These are phyloP conservation scores for Leucopsar rothschildi DNA, from an alignment of 2,113 vertebrate species.

Conservation along the genomic window DNA sequence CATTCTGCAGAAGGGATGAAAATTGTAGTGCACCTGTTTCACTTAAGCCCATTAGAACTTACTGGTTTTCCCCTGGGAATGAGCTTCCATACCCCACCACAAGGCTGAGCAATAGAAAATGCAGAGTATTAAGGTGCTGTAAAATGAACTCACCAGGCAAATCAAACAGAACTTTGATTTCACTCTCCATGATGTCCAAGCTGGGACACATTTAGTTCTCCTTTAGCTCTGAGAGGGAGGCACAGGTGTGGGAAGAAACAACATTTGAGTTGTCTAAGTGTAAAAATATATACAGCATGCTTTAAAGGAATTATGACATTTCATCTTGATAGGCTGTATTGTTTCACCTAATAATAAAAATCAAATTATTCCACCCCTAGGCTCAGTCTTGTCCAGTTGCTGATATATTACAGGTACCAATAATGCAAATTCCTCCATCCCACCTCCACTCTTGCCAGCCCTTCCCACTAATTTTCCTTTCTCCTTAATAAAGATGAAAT, in stretches of 20 bases:
- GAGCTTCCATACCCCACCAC: neutral
- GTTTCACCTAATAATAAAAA: neutral
- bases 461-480: neutral
- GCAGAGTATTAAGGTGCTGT: neutral
- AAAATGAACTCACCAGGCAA: neutral
- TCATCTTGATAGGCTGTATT: neutral
- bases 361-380: neutral
- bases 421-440: neutral
- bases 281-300: neutral
- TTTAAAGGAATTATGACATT: neutral
- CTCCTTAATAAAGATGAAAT: neutral
- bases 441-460: neutral
- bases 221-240: neutral
- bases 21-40: neutral
- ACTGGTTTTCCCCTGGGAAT: neutral
- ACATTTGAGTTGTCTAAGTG: neutral
- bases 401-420: neutral
- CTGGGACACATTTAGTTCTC: neutral
- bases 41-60: neutral
- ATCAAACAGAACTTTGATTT: neutral
- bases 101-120: neutral
- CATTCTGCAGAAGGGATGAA: neutral
- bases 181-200: neutral
- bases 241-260: neutral
- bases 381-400: neutral